Conservation (phyloP, 1,140 invertebrate species). For the Nasonia giraulti region DNA sequence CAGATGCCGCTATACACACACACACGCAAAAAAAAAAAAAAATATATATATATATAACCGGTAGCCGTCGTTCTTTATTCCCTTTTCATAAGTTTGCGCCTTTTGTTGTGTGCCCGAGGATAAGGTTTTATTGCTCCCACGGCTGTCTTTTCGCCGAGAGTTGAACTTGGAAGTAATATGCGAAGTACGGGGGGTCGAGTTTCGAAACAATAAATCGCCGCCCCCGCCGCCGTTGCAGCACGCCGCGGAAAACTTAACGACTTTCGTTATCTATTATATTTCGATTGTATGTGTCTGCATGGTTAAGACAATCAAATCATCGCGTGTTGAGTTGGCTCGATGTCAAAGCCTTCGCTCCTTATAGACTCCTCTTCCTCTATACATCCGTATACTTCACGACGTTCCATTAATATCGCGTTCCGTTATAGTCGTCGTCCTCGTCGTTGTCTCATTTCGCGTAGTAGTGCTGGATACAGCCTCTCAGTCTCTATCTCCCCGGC, state of each 20-base stretch:
- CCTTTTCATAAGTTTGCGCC: constrained; percentile 17
- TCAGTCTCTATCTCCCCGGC: not conserved
- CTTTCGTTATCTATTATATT: not conserved
- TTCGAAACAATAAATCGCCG: constrained; percentile 20
- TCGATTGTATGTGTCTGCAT: no score
- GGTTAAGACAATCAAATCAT: no score
- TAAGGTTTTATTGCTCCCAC: not conserved
- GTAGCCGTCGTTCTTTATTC: not conserved
- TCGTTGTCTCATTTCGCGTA: not conserved
- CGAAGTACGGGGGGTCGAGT: constrained; percentile 1
- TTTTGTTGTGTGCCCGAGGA: not conserved
- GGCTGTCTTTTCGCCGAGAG: not conserved
- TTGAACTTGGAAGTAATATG: not conserved
- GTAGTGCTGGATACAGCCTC: not conserved
- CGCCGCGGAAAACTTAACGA: not conserved
- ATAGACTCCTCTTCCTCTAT: not conserved
- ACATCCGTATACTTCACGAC: not conserved
- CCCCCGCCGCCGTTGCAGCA: no score
- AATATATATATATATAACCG: not conserved
- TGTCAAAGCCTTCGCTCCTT: not conserved
- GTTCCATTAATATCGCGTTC: constrained; percentile 20
- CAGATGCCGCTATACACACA: not conserved
- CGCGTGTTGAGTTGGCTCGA: no score
- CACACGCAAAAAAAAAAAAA: not conserved
- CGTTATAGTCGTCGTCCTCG: not conserved